Base-by-base conservation (phyloP, 2,113 vertebrate genomes). In the Tonatia bakeri region DNA sequence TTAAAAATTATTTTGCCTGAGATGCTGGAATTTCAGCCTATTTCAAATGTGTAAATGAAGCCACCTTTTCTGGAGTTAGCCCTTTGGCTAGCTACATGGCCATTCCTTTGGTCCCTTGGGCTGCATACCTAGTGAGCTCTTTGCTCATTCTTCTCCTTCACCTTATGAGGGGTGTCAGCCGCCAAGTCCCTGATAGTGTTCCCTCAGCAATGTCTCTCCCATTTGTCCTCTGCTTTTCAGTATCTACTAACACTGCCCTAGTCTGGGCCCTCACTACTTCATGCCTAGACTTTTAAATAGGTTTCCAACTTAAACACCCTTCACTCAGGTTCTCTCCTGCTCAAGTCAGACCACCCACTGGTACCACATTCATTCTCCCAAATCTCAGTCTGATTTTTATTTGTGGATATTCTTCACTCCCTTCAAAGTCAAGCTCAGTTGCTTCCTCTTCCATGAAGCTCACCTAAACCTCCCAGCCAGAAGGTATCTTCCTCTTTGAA, bases 21-120 rank as follows among this genome's bases (percentile, higher is more conserved):
- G 3, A 43, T 65, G n/a, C 2, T 93, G n/a, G 20, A 50, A 91
- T 87, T 72, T 61, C 40, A 65, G 50, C 70, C 16, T 31, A 14
- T 11, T 73, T 5, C 3, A 2, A 40, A 54, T 17, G 65, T 56
- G 33, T 69, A 47, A 33, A 52, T 28, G 82, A 86, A 86, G 17
- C n/a, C 40, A 43, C 15, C 47, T 67, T 31, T 54, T 89, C 52
- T 3, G 1, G 5, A 3, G 4, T 85, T 47, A 33, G 40, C 7
- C 5, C 0, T 86, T 50, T 9, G 36, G 9, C 16, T 64, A 22
- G 40, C 0, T 72, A 16, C 7, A 0, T 1, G 2, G 17, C 16
- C 3, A 0, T 79, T 24, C 2, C 26, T 67, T 9, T 31, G 14
- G 65, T 38, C 17, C 16, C 52, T 14, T 28, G 22, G 38, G 52